Evolutionary conservation across 2,113 vertebrate genomes (phyloP).

Genomic region (Nanger granti): DNA sequence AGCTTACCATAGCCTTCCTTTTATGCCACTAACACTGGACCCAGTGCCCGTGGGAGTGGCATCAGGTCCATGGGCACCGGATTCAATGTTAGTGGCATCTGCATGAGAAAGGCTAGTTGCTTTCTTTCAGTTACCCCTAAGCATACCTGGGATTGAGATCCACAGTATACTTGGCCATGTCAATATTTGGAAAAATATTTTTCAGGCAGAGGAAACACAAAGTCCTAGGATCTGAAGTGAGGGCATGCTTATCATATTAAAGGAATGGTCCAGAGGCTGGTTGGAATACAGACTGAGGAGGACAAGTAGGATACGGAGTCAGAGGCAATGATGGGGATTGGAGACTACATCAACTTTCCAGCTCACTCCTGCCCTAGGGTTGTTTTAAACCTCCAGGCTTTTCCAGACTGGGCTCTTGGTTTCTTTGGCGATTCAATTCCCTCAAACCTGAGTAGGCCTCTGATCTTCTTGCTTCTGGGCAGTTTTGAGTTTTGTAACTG

Average conservation of each 20-base stretch:
- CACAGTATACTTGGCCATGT: not conserved
- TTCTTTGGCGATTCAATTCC: slow-evolving; percentile 23
- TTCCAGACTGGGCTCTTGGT: not conserved
- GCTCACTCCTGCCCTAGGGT: not conserved
- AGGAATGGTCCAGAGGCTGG: not conserved
- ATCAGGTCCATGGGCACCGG: not conserved
- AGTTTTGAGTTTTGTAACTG: not conserved
- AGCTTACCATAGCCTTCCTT: not conserved
- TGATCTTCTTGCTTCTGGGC: not conserved
- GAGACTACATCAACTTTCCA: not conserved
- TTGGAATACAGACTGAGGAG: not conserved
- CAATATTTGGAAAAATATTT: not conserved
- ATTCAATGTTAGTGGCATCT: not conserved
- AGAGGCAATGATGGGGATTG: not conserved
- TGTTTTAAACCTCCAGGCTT: not conserved
- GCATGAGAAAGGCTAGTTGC: not conserved
- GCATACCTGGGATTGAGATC: not conserved
- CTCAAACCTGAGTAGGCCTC: not conserved
- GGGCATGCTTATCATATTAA: not conserved
- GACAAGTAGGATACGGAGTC: not conserved
- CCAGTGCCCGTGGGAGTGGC: not conserved
- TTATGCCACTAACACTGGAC: not conserved
- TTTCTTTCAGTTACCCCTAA: not conserved
- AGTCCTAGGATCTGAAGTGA: not conserved
- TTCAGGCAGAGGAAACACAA: not conserved